Evolutionary conservation across 2,797 vertebrate species (phyloP), one percentile per base, ranked within the genome.

Genomic region (Smutsia gigantea): DNA sequence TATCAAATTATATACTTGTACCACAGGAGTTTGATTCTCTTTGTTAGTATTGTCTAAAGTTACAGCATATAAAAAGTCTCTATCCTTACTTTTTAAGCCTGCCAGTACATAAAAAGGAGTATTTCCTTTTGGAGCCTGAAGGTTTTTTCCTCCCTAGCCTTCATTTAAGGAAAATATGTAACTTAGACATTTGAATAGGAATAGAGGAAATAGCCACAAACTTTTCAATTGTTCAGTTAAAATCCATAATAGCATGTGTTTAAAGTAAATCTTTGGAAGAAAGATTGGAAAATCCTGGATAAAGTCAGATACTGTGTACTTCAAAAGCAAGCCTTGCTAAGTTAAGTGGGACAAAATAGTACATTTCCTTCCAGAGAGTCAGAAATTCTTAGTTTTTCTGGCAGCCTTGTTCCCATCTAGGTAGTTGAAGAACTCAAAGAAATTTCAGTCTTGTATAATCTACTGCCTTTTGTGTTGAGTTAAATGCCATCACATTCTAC

Each of bases 161-260:
- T 95, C 91, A 92, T 92, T 98, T 97, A 92, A 95, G 90, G 71
- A 95, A 75, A 97, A 90, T 96, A 81, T 96, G 37, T 93, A 96
- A 85, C 96, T 97, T 93, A 97, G 94, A 90, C 66, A 23, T 93
- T 97, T 96, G 74, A 97, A 88, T 85, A 85, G 95, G 37, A 96
- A 77, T 93, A 94, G 82, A 21, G 29, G 55, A 93, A 85, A 37
- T 97, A 84, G 82, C 88, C 96, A 94, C 77, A 95, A 84, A 51
- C 64, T 96, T 95, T 97, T 96, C 88, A 96, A 17, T 95, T 77
- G 93, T 87, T 25, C 49, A 68, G 87, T 87, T 96, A 94, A 95
- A 94, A 77, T 86, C 59, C 25, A 66, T 79, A 79, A 93, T 93
- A 84, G 87, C 46, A 64, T 87, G 53, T 92, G 53, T 90, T 95